A percentile compares a stretch with the other conserved stretches of the same genome.
phyloP scores from a whole-genome alignment of 2,113 vertebrate genomes.

The Tragelaphus strepsiceros region DNA sequence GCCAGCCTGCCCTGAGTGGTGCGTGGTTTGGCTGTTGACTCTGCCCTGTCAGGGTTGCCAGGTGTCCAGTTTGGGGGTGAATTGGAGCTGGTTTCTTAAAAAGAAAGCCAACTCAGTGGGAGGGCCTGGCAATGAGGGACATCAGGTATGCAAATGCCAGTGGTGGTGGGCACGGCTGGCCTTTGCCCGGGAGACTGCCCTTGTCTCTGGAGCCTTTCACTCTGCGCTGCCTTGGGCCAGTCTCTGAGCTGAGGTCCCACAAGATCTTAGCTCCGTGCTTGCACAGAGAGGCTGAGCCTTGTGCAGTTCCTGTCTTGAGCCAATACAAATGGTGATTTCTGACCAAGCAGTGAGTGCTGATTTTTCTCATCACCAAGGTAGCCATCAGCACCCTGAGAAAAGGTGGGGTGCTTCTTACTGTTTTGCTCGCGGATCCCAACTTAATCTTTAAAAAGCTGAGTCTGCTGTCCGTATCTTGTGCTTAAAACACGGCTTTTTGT shows the following conservation, averaged over 20 bases:
- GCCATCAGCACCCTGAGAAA: background rate
- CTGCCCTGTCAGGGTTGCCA: background rate
- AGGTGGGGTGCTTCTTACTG: accelerated
- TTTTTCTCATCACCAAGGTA: background rate
- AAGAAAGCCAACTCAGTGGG: background rate
- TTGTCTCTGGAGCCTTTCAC: background rate
- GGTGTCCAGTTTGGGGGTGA: background rate
- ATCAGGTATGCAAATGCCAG: background rate
- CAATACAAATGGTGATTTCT: background rate
- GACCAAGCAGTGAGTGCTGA: background rate
- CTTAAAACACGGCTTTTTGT: accelerated
- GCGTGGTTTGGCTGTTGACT: background rate
- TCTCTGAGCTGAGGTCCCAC: background rate
- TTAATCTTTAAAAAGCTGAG: background rate
- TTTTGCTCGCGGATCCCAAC: accelerated
- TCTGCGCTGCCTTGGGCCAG: background rate
- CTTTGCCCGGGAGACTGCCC: background rate
- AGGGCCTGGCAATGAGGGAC: background rate
- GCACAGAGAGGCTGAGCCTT: background rate
- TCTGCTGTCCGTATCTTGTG: accelerated
- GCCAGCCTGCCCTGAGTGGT: background rate
- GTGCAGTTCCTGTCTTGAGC: background rate
- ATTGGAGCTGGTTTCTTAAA: background rate
- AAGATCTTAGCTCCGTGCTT: background rate
- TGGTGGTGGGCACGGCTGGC: background rate